Base-by-base conservation (phyloP, 2,888 invertebrate genomes). In the Synergus umbraculus region DNA sequence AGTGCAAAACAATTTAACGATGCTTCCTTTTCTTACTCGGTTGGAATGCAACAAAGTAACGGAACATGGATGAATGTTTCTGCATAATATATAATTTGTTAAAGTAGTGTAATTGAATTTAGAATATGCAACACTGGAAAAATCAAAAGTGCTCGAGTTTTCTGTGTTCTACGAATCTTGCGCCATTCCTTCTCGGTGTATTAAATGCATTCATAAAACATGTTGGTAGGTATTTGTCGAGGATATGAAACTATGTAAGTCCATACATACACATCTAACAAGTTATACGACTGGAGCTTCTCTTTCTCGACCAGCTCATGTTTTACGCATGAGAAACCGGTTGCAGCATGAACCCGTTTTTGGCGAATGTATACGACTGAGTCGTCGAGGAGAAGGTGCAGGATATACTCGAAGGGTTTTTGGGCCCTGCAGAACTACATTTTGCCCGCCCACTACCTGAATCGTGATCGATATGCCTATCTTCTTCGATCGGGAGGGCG, bases 261-360 rank as follows among this genome's bases (percentile, higher is more conserved):
- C 10, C 22, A 60, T 60, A 8, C n/a, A 54, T 8, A 54, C 49
- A 54, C n/a, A 49, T 49, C 15, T 15, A 49, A 49, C 49, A 49
- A 15, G 49, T 29, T 49, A 49, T 12, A 49, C 18, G 58, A 18
- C 10, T 29, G 49, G 37, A 49, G 22, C 18, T 18, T 18, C 43
- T 69, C 29, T 49, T 15, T 49, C 49, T 46, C 15, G 46, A 73
- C n/a, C 77, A 77, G 82, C 77, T 84, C 83, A 78, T 84, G 83
- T 84, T 82, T 82, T 81, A 84, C 78, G 83, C 82, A 81, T 82
- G 82, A 81, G 81, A 80, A 84, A 82, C 82, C 82, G 82, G 83
- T 84, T 82, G 79, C 79, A 81, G 66, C 60, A 79, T 78, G 81
- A 81, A 84, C 81, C 84, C 82, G 84, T 84, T 84, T 84, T 84